A percentile compares a stretch with the other conserved stretches of the same genome.
Conservation (phyloP, 2,888 invertebrate species). For the Chrysolina americana region DNA sequence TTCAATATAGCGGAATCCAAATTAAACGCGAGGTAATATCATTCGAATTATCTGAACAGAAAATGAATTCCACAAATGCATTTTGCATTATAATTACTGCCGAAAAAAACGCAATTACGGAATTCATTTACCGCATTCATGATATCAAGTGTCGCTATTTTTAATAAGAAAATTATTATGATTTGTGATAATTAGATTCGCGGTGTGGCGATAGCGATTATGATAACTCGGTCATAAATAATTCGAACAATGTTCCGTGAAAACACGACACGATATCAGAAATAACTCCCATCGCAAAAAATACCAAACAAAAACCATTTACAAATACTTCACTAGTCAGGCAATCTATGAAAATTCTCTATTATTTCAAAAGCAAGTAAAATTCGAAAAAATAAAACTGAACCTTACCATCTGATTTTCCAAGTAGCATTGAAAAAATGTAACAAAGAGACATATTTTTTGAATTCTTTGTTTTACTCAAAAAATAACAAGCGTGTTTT, state of each 20-base stretch:
- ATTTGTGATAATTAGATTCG: conserved; percentile 2
- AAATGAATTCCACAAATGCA: conserved; percentile 11
- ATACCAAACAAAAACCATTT: conserved; percentile 55
- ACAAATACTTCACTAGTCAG: conserved; percentile 52
- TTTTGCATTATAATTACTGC: neutral
- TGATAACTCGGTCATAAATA: neutral
- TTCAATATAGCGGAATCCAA: neutral
- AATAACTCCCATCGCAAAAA: conserved; percentile 35
- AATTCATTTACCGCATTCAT: conserved; percentile 11
- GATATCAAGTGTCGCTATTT: conserved; percentile 8
- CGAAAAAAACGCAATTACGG: neutral
- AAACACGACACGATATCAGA: conserved; percentile 35
- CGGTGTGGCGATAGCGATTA: neutral
- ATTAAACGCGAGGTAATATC: neutral
- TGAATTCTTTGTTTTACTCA: conserved; percentile 58
- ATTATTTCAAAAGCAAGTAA: conserved; percentile 53
- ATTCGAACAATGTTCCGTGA: conserved; percentile 40
- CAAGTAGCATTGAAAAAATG: conserved; percentile 68
- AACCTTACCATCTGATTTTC: conserved; percentile 71
- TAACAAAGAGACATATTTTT: conserved; percentile 61
- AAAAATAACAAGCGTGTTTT: conserved; percentile 58
- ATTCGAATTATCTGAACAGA: neutral
- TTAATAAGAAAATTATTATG: conserved; percentile 4
- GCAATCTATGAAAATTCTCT: conserved; percentile 59
- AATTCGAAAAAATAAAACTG: conserved; percentile 61